Conservation (phyloP, 2,888 invertebrate genomes). For the Synanthedon myopaeformis region DNA sequence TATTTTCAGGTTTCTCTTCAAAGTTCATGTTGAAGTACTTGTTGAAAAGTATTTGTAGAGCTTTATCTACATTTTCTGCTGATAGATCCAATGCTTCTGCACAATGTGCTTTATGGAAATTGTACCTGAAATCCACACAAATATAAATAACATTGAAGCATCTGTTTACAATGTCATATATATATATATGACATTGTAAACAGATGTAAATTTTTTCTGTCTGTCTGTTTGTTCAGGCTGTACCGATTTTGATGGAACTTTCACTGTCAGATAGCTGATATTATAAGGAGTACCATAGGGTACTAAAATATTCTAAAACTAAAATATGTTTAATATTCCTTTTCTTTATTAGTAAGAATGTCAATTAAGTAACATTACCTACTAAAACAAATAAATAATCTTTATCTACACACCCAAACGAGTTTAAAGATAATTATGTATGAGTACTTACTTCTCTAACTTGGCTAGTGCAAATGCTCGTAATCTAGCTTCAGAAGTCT, state of each 20-base stretch:
- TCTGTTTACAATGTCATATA: too few relatives aligned
- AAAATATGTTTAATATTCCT: background rate
- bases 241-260: too few relatives aligned
- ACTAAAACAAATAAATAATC: background rate
- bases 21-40: conserved; percentile 75
- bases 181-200: too few relatives aligned
- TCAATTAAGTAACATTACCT: background rate
- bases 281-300: too few relatives aligned
- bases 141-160: too few relatives aligned
- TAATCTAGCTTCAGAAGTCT: conserved; percentile 73
- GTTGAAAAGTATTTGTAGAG: conserved; percentile 76
- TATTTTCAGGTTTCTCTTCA: conserved; percentile 39
- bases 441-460: conserved; percentile 72
- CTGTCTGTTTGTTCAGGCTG: too few relatives aligned
- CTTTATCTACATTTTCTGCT: conserved; percentile 76
- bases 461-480: conserved; percentile 78
- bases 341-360: background rate
- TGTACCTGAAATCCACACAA: conserved; percentile 63
- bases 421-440: background rate
- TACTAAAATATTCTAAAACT: too few relatives aligned
- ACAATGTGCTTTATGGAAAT: conserved; percentile 81
- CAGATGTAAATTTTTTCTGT: too few relatives aligned
- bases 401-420: background rate
- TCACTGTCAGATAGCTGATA: too few relatives aligned
- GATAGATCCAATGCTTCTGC: conserved; percentile 78